Evolutionary conservation across 2,797 vertebrate genomes (phyloP), one percentile per base, ranked within the genome.

Genomic region (Sebastes minor): DNA sequence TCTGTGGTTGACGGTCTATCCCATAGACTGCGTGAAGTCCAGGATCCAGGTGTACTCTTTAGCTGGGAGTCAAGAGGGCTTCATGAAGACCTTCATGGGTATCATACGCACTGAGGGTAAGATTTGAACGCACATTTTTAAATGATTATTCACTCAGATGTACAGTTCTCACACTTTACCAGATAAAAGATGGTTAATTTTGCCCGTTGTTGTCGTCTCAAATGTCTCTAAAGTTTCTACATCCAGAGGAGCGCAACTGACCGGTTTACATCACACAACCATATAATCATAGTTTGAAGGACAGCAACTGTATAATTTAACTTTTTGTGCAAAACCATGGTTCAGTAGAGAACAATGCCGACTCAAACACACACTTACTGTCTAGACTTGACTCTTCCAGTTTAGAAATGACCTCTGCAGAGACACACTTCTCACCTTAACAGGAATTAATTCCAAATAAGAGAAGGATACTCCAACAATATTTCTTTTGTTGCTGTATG

Each of bases 21-120:
- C 98, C 16, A 96, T 99, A 81, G 98, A 99, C 89, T 98, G 97
- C 62, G 94, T 99, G 66, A 99, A 99, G 93, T 98, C 98, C 59
- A 96, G 98, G 89, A 98, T 99, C 90, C 98, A 99, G 90, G 98
- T 99, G 20, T 80, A 97, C 97, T 99, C 98, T 28, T 97, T 99
- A 96, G 93, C 96, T 59, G 97, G 97, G 57, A 96, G 91, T 71
- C 97, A 98, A 80, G 83, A 95, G 0, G 98, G 98, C 42, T 98
- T 99, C 87, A 91, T 97, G 52, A 95, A 94, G 88, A 98, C 97
- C 0, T 96, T 97, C 73, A 81, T 84, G 80, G 93, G 85, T 32
- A 81, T 99, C 53, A 59, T 97, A 74, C 96, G 88, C 76, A 96
- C 92, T 0, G 97, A 99, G 94, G 97, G 97, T 97, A 83, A 74